Evolutionary conservation across 2,113 vertebrate genomes (phyloP).

Genomic region (Pachypanchax playfairii): DNA sequence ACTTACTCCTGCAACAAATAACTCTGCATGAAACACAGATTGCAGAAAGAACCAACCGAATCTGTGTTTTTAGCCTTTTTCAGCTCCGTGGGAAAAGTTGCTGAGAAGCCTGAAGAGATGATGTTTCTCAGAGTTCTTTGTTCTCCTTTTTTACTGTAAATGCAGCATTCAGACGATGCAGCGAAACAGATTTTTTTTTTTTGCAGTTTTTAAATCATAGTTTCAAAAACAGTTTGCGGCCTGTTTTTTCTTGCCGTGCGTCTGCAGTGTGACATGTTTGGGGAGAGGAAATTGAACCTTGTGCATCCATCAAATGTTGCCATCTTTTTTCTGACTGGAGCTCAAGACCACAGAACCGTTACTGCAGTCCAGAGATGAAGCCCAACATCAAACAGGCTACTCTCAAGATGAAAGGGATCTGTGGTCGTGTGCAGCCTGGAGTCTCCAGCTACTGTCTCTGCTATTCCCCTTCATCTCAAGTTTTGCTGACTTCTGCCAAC

Average conservation of each 20-base stretch:
- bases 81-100: not conserved
- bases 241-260: not conserved
- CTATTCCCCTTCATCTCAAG: conserved; percentile 35
- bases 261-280: not conserved
- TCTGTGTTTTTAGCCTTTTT: not conserved
- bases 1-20: too few relatives aligned
- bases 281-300: conserved; percentile 10
- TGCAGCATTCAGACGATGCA: too few relatives aligned
- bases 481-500: conserved; percentile 15
- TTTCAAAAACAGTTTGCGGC: too few relatives aligned
- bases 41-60: too few relatives aligned
- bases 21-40: too few relatives aligned
- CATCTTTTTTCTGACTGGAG: conserved; percentile 22
- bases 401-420: conserved; percentile 24
- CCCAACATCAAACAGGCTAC: conserved; percentile 21
- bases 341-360: conserved; percentile 1
- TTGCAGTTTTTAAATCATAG: not conserved
- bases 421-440: conserved; percentile 21
- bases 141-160: too few relatives aligned
- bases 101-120: not conserved
- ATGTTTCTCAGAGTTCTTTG: too few relatives aligned
- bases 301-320: not conserved
- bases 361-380: conserved; percentile 17
- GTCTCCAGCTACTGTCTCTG: conserved; percentile 21
- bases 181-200: not conserved